Evolutionary conservation across 64 coral and sea anemone species (phyloP).

Genomic region (Stylophora pistillata): DNA sequence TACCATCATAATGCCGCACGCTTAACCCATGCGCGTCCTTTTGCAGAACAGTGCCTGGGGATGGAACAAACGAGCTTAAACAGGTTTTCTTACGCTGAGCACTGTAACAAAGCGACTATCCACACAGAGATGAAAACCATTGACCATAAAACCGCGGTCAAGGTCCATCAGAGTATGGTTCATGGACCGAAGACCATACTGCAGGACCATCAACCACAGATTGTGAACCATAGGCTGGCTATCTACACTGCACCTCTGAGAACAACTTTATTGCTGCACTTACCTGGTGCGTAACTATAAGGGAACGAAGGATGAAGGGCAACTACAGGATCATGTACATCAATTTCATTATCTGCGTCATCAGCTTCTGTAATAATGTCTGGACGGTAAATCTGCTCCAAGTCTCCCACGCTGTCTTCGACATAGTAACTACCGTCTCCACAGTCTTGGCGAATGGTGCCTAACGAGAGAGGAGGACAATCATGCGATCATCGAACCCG

Average conservation of each 20-base stretch:
- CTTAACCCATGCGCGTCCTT: constrained; percentile 61
- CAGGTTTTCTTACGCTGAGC: no score
- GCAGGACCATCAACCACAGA: no score
- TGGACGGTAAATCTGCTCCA: constrained; percentile 80
- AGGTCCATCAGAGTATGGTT: no score
- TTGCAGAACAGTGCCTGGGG: constrained; percentile 80
- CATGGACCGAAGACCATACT: no score
- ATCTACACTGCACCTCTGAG: no score
- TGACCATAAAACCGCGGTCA: no score
- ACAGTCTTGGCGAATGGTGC: constrained; percentile 81
- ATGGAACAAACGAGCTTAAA: background rate
- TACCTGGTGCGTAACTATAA: constrained; percentile 97
- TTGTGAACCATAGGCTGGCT: no score
- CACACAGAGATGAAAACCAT: no score
- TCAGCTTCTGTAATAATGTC: constrained; percentile 95
- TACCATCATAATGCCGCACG: constrained; percentile 95
- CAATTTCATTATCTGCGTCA: constrained; percentile 86
- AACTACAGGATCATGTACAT: constrained; percentile 82
- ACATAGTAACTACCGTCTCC: constrained; percentile 82
- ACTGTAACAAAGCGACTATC: no score
- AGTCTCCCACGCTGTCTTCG: constrained; percentile 93
- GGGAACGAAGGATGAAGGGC: constrained; percentile 91
- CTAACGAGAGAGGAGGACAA: constrained; percentile 18
- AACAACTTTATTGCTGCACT: background rate
- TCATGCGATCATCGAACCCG: background rate